A percentile compares a stretch with the other conserved stretches of the same genome.
Evolutionary conservation across 2,888 invertebrate genomes (phyloP).

Genomic region (Mylabris sibirica): DNA sequence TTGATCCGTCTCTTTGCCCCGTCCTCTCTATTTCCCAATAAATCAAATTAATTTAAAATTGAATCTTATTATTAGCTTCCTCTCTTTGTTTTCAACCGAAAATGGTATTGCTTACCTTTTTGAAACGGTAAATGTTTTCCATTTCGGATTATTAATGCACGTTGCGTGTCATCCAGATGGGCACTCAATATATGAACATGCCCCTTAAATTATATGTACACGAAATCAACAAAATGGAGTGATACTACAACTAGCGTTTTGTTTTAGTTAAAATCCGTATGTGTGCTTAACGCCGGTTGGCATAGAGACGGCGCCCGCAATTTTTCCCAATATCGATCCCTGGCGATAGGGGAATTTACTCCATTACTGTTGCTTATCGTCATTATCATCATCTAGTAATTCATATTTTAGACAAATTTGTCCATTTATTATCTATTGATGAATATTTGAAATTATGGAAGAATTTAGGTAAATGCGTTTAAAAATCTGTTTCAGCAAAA

Average conservation of each 20-base stretch:
- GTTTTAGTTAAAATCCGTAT: background rate
- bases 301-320: slow-evolving; percentile 6
- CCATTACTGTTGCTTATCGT: background rate
- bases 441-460: background rate
- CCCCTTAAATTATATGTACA: background rate
- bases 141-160: slow-evolving; percentile 57
- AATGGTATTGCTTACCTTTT: slow-evolving; percentile 55
- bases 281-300: background rate
- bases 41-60: background rate
- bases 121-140: slow-evolving; percentile 60
- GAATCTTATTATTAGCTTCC: background rate
- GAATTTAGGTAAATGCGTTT: too few species aligned
- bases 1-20: background rate
- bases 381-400: too few species aligned
- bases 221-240: background rate
- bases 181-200: slow-evolving; percentile 22
- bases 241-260: background rate
- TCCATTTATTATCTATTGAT: too few species aligned
- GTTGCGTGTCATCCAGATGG: slow-evolving; percentile 54
- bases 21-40: background rate
- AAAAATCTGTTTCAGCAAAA: background rate
- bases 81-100: background rate
- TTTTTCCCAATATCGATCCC: slow-evolving; percentile 3
- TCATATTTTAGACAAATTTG: too few species aligned
- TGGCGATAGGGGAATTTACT: background rate